Evolutionary conservation across 1,140 invertebrate species (phyloP).

Genomic region (Aphaenogaster rudis): DNA sequence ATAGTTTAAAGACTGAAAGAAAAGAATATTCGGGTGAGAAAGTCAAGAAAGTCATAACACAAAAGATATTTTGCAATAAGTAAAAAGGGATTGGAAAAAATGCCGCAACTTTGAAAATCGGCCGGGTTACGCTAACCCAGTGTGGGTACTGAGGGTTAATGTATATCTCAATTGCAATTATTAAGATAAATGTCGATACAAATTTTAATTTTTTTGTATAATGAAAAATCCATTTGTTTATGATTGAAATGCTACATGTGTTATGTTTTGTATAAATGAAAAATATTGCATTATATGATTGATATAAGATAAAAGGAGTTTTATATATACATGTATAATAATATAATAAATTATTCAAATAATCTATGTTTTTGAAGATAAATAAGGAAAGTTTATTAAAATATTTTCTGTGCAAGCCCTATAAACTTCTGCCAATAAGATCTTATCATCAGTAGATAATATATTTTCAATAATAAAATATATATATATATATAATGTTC

Average conservation of each 20-base stretch:
- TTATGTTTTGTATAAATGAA: not conserved
- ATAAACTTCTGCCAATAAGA: not conserved
- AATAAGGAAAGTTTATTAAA: not conserved
- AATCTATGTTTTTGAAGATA: constrained; percentile 11
- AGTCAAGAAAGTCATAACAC: too few relatives aligned
- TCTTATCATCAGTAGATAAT: constrained; percentile 24
- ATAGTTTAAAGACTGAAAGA: too few relatives aligned
- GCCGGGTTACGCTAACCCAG: too few relatives aligned
- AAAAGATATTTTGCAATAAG: too few relatives aligned
- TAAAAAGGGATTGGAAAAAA: too few relatives aligned
- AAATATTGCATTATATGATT: not conserved
- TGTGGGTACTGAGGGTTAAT: not conserved
- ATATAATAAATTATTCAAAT: constrained; percentile 1
- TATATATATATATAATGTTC: not conserved
- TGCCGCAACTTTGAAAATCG: too few relatives aligned
- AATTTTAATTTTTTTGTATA: not conserved
- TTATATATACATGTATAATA: not conserved
- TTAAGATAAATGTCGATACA: not conserved
- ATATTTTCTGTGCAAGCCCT: not conserved
- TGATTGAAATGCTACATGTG: not conserved
- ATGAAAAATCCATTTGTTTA: not conserved
- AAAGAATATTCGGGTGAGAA: too few relatives aligned
- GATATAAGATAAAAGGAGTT: not conserved
- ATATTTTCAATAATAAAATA: not conserved
- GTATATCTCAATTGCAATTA: not conserved